These are phyloP conservation scores for Battus philenor DNA, from an alignment of 1,140 invertebrate species.

Conservation along the genomic window DNA sequence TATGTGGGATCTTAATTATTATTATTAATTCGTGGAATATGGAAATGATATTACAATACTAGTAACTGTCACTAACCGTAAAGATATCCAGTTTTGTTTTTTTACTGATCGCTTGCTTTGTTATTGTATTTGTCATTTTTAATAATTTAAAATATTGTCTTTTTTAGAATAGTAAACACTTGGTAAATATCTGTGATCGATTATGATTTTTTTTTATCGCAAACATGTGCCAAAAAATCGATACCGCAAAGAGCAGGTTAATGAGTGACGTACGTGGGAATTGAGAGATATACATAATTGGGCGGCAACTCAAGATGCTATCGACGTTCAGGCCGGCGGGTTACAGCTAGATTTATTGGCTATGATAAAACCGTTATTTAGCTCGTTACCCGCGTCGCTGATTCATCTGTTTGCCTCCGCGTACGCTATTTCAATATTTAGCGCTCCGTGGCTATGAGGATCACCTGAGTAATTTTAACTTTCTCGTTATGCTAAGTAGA, in stretches of 20 bases:
- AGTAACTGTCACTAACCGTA: too few relatives aligned
- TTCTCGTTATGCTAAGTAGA: too few relatives aligned
- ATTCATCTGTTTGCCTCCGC: conserved; percentile 8
- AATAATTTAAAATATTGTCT: too few relatives aligned
- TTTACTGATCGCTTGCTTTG: too few relatives aligned
- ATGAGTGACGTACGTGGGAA: conserved; percentile 26
- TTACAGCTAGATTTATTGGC: conserved; percentile 33
- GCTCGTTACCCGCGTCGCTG: conserved; percentile 31
- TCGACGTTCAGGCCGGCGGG: conserved; percentile 23
- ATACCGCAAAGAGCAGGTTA: not conserved
- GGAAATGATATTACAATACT: too few relatives aligned
- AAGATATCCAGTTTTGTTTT: too few relatives aligned
- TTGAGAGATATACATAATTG: conserved; percentile 30
- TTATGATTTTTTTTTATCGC: not conserved
- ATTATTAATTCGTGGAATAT: too few relatives aligned
- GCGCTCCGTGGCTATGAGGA: not conserved
- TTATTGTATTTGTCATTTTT: too few relatives aligned
- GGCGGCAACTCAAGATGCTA: conserved; percentile 25
- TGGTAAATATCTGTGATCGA: too few relatives aligned
- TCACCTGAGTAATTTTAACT: too few relatives aligned
- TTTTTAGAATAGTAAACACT: too few relatives aligned
- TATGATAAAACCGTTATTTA: conserved; percentile 36
- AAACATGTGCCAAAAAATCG: not conserved
- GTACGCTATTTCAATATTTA: not conserved
- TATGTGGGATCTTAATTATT: too few relatives aligned